phyloP scores from a whole-genome alignment of 2,888 invertebrate species.

The Nomada goodeniana region DNA sequence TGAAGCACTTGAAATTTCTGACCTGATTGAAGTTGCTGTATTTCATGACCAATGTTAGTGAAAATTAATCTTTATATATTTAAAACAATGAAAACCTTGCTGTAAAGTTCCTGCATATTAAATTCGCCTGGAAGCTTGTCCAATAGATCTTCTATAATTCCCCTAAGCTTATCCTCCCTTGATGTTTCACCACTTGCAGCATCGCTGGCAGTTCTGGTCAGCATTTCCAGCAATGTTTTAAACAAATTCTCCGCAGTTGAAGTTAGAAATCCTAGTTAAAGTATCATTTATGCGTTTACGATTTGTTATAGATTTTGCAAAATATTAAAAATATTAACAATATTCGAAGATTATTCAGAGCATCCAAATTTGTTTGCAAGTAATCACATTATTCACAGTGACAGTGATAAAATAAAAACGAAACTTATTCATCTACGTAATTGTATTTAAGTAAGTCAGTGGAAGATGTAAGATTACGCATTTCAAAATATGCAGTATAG shows the following conservation, averaged over 20 bases:
- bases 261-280: constrained; percentile 88
- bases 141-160: constrained; percentile 91
- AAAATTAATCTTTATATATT: constrained; percentile 87
- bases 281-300: neutral
- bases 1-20: too few species aligned
- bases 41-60: too few species aligned
- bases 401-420: too few species aligned
- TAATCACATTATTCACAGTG: too few species aligned
- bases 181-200: constrained; percentile 90
- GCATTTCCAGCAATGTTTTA: constrained; percentile 94
- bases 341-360: too few species aligned
- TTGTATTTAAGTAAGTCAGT: too few species aligned
- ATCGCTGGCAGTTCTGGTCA: constrained; percentile 92
- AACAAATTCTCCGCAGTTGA: constrained; percentile 94
- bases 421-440: too few species aligned
- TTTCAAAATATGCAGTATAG: too few species aligned
- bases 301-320: neutral
- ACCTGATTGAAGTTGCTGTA: too few species aligned
- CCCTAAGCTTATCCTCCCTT: constrained; percentile 91
- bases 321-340: too few species aligned
- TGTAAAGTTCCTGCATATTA: constrained; percentile 93
- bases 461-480: too few species aligned
- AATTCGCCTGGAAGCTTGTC: constrained; percentile 96
- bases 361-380: too few species aligned
- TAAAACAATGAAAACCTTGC: constrained; percentile 85